These are phyloP conservation scores for Amiota mariae DNA, from an alignment of 2,888 invertebrate genomes.

Conservation along the genomic window DNA sequence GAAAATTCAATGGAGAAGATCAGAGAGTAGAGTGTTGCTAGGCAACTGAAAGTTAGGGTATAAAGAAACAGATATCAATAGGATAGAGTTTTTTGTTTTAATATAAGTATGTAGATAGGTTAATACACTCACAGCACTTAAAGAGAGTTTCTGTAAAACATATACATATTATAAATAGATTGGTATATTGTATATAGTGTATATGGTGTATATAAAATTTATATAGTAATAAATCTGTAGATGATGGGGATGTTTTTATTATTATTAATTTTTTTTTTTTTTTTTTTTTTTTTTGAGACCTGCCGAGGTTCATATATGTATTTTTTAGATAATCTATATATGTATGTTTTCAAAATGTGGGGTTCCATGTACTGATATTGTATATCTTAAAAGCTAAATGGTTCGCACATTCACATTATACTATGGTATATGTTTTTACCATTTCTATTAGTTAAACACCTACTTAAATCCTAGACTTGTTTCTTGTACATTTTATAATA, in stretches of 20 bases:
- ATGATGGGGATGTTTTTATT: conserved; percentile 4
- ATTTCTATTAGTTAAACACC: conserved; percentile 41
- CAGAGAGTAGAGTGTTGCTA: too few species aligned
- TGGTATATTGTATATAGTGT: neutral
- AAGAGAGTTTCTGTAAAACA: conserved; percentile 55
- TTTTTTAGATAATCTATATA: conserved; percentile 33
- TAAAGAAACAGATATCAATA: too few species aligned
- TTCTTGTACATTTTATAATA: too few species aligned
- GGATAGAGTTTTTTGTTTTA: neutral
- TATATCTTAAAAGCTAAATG: too few species aligned
- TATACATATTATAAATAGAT: conserved; percentile 29
- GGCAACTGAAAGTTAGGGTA: neutral
- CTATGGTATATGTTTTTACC: conserved; percentile 31
- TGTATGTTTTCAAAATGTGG: conserved; percentile 34
- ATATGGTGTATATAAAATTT: conserved; percentile 30
- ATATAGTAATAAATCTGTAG: conserved; percentile 24
- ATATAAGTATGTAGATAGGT: conserved; percentile 26
- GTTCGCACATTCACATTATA: too few species aligned
- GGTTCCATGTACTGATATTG: conserved; percentile 16
- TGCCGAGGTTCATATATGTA: conserved; percentile 31
- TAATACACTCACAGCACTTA: conserved; percentile 69
- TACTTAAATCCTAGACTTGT: neutral
- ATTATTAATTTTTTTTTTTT: conserved; percentile 35
- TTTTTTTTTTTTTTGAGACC: conserved; percentile 1
- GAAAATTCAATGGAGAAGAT: too few species aligned